A percentile compares a stretch with the other conserved stretches of the same genome.
Conservation (phyloP, 2,888 invertebrate species). For the Phyllotreta striolata region DNA sequence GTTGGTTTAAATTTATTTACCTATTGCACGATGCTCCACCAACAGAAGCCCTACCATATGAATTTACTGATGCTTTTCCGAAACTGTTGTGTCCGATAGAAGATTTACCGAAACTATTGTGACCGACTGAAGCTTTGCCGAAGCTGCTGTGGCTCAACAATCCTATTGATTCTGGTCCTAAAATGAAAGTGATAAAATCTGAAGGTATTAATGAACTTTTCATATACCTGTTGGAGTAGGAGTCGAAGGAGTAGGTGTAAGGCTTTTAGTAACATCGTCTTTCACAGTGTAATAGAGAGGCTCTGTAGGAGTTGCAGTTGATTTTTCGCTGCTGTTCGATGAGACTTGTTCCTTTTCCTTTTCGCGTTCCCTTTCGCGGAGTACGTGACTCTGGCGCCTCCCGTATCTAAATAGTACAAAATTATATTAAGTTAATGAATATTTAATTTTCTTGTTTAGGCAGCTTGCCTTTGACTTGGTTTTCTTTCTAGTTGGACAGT, state of each 20-base stretch:
- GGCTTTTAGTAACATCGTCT: conserved; percentile 53
- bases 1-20: conserved; percentile 48
- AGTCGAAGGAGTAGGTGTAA: conserved; percentile 42
- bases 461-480: conserved; percentile 82
- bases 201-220: neutral
- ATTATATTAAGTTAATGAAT: neutral
- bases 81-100: conserved; percentile 52
- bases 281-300: conserved; percentile 57
- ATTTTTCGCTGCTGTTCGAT: conserved; percentile 67
- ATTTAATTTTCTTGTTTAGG: neutral
- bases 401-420: conserved; percentile 70
- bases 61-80: conserved; percentile 61
- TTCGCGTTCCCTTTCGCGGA: conserved; percentile 68
- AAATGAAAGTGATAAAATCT: conserved; percentile 26
- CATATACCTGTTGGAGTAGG: conserved; percentile 43
- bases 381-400: conserved; percentile 87
- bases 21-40: conserved; percentile 59
- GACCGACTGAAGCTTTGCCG: conserved; percentile 61
- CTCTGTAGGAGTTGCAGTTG: conserved; percentile 60
- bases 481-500: conserved; percentile 96
- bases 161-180: conserved; percentile 54
- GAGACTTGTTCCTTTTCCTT: conserved; percentile 47
- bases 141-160: conserved; percentile 55
- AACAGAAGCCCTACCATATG: conserved; percentile 61
- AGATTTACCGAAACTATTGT: conserved; percentile 48